A percentile compares a stretch with the other conserved stretches of the same genome.
Conservation (phyloP, 37 sponge, comb jelly and placozoan species). For the Axinella damicornis region DNA sequence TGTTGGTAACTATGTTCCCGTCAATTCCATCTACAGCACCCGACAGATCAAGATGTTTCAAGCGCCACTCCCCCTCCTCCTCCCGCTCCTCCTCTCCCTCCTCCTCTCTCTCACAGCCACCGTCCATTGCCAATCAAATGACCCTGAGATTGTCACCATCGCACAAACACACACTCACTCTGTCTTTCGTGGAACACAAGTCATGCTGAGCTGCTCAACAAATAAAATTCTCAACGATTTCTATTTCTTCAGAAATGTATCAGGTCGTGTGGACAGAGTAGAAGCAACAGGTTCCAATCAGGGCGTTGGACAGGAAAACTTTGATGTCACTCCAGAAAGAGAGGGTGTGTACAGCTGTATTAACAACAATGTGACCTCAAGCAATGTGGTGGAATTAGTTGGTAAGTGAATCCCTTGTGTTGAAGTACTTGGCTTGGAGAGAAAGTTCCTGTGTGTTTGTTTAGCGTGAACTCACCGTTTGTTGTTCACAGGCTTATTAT, state of each 20-base stretch:
- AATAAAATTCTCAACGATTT: not conserved
- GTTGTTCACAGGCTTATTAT: too few species aligned
- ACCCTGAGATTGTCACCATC: too few species aligned
- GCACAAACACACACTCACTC: not conserved
- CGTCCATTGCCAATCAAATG: too few species aligned
- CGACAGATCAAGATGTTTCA: too few species aligned
- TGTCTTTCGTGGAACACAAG: not conserved
- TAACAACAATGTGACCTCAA: not conserved
- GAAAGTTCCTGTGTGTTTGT: too few species aligned
- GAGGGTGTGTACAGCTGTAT: conserved; percentile 30
- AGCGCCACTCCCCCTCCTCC: too few species aligned
- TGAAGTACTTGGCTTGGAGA: too few species aligned
- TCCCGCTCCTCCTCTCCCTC: too few species aligned
- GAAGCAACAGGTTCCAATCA: not conserved
- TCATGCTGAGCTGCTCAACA: not conserved
- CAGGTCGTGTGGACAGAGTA: not conserved
- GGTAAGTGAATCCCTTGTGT: conserved; percentile 6
- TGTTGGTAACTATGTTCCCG: too few species aligned
- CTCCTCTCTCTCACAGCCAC: too few species aligned
- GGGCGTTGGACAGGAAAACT: not conserved
- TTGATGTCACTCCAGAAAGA: not conserved
- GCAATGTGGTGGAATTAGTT: not conserved
- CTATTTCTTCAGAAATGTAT: not conserved
- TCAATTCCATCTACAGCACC: too few species aligned
- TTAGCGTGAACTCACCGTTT: too few species aligned